These are phyloP conservation scores for Heliconius hewitsoni DNA, from an alignment of 1,140 invertebrate species.

Conservation along the genomic window DNA sequence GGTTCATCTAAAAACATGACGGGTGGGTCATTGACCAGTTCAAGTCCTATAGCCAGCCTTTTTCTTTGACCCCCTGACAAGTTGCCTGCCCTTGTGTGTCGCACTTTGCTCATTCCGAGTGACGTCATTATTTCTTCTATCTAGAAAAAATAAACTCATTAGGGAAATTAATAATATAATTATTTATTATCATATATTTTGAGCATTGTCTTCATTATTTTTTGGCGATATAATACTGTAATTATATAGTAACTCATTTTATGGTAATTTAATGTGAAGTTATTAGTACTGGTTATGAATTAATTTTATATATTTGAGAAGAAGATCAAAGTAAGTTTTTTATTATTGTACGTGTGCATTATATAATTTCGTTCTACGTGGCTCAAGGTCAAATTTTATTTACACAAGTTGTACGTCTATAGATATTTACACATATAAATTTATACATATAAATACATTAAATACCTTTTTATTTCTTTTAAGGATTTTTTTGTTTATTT, in stretches of 20 bases:
- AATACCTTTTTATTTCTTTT: no score
- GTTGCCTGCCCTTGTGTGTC: slow-evolving; percentile 85
- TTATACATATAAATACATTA: no score
- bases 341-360: no score
- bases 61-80: slow-evolving; percentile 95
- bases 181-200: neutral
- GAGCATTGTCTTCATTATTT: neutral
- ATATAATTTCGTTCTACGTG: neutral
- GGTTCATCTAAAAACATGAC: slow-evolving; percentile 97
- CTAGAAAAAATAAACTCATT: slow-evolving; percentile 70
- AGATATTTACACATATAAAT: no score
- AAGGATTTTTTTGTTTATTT: no score
- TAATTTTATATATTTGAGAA: no score
- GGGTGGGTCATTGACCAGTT: slow-evolving; percentile 92
- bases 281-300: no score
- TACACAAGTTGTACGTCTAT: neutral
- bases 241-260: no score
- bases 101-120: slow-evolving; percentile 84
- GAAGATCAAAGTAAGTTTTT: no score
- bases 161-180: neutral
- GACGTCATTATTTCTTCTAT: slow-evolving; percentile 87
- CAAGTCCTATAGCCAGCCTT: slow-evolving; percentile 92
- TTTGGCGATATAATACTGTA: no score
- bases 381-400: neutral
- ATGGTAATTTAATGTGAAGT: no score